These are phyloP conservation scores for Tragelaphus scriptus DNA, from an alignment of 2,113 vertebrate species.

Conservation along the genomic window DNA sequence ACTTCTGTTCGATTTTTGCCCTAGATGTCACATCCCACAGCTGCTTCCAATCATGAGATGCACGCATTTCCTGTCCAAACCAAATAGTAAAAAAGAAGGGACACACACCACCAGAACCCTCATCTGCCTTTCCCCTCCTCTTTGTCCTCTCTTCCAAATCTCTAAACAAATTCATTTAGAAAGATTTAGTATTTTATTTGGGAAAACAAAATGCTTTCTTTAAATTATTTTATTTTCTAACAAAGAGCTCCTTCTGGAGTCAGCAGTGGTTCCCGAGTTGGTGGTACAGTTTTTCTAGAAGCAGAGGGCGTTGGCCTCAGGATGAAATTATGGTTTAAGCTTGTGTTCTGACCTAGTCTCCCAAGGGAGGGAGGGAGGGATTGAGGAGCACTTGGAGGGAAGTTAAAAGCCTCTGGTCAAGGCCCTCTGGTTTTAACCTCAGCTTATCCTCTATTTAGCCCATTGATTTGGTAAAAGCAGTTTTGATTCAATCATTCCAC, in stretches of 20 bases:
- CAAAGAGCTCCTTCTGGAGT: neutral
- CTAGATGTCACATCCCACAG: conserved; percentile 60
- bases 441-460: neutral
- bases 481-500: neutral
- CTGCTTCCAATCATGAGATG: conserved; percentile 65
- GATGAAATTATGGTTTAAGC: neutral
- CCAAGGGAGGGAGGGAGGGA: neutral
- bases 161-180: neutral
- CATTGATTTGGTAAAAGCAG: neutral
- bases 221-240: neutral
- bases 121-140: neutral
- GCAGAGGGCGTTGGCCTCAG: neutral
- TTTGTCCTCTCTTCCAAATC: neutral
- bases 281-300: neutral
- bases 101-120: neutral
- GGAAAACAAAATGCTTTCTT: neutral
- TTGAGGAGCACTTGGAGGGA: neutral
- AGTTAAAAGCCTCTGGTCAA: neutral
- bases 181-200: neutral
- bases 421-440: neutral
- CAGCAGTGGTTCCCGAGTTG: neutral
- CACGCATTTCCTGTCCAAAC: conserved; percentile 67
- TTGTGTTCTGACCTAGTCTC: neutral
- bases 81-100: conserved; percentile 33
- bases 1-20: conserved; percentile 29